Percentiles rank a stretch among this genome's conserved stretches.
These are phyloP conservation scores for Acipenser oxyrinchus DNA, from an alignment of 2,797 vertebrate species.

Conservation along the genomic window DNA sequence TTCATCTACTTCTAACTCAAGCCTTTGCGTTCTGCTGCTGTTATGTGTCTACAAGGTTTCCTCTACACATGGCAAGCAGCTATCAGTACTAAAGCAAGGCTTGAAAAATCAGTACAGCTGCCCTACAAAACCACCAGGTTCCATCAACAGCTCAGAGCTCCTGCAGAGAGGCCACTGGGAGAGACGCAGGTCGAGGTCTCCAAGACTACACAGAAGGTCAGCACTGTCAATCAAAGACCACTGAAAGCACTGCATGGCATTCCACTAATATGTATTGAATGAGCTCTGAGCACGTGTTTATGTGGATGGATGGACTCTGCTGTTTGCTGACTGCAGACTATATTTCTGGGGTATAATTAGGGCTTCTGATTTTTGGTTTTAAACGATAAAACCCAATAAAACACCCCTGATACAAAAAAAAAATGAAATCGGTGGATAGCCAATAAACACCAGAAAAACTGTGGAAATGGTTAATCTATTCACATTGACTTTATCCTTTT, in stretches of 20 bases:
- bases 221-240: conserved; percentile 56
- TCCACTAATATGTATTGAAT: neutral
- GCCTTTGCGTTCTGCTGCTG: conserved; percentile 44
- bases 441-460: too few species aligned
- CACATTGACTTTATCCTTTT: too few species aligned
- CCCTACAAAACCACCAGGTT: conserved; percentile 60
- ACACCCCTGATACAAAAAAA: too few species aligned
- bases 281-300: neutral
- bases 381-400: too few species aligned
- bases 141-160: conserved; percentile 65
- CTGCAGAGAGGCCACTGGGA: conserved; percentile 59
- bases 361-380: too few species aligned
- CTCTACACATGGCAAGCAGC: conserved; percentile 68
- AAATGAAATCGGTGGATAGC: too few species aligned
- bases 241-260: conserved; percentile 26
- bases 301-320: neutral
- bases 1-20: neutral
- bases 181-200: conserved; percentile 55
- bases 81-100: conserved; percentile 59
- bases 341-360: too few species aligned
- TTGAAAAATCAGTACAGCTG: conserved; percentile 55
- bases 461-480: too few species aligned
- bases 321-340: too few species aligned
- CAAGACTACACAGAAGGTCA: conserved; percentile 56
- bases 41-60: conserved; percentile 59